A percentile compares a stretch with the other conserved stretches of the same genome.
Evolutionary conservation across 53 echinoderm and acorn worm genomes (phyloP).

Genomic region (Temnopleurus reevesii): DNA sequence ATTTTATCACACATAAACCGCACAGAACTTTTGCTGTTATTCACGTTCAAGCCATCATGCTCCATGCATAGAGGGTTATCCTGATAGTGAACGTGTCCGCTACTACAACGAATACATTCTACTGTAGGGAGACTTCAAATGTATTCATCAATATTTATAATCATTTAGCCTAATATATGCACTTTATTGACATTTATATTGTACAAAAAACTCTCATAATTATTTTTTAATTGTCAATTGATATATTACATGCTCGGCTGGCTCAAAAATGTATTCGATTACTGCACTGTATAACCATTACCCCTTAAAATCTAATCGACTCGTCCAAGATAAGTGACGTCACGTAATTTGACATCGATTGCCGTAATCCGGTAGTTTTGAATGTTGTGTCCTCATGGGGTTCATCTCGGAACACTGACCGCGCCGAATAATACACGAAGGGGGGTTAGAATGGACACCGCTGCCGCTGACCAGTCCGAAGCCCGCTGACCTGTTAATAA

Average conservation of each 20-base stretch:
- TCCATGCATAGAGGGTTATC: background rate
- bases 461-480: constrained; percentile 22
- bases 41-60: constrained; percentile 25
- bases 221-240: background rate
- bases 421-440: constrained; percentile 14
- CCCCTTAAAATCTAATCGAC: constrained; percentile 31
- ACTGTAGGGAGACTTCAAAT: background rate
- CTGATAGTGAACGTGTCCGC: constrained; percentile 56
- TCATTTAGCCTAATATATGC: no score
- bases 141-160: background rate
- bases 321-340: constrained; percentile 50
- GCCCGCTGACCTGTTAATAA: constrained; percentile 15
- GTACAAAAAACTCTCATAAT: background rate
- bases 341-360: constrained; percentile 64
- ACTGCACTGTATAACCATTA: no score
- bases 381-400: constrained; percentile 61
- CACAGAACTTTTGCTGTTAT: constrained; percentile 51
- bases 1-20: constrained; percentile 38
- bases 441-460: background rate
- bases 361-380: constrained; percentile 65
- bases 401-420: constrained; percentile 59
- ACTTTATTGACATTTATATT: background rate
- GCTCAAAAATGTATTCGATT: background rate
- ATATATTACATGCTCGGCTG: no score
- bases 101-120: constrained; percentile 45